Conservation (phyloP, 2,113 vertebrate genomes). For the Prolemur simus region DNA sequence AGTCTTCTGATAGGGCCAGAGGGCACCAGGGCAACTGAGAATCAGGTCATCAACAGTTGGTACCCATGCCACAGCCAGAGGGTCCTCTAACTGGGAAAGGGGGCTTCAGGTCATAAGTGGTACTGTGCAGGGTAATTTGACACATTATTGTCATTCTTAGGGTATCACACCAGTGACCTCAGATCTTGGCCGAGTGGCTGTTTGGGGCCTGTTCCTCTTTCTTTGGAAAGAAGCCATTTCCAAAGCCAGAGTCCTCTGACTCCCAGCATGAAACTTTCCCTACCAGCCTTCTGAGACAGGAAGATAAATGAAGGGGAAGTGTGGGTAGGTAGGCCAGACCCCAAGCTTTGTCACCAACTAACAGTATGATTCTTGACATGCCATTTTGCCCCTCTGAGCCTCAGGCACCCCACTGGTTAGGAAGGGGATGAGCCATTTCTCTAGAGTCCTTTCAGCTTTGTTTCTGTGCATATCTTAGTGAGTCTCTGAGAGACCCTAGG, state of each 20-base stretch:
- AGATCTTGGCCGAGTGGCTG: neutral
- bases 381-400: neutral
- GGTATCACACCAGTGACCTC: neutral
- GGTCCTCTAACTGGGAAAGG: neutral
- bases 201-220: neutral
- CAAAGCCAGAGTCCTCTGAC: neutral
- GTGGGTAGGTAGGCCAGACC: neutral
- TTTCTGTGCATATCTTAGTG: neutral
- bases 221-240: neutral
- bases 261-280: neutral
- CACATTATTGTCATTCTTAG: neutral
- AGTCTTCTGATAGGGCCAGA: neutral
- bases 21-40: neutral
- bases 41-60: neutral
- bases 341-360: neutral
- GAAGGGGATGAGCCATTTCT: neutral
- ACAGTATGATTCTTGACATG: neutral
- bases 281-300: neutral
- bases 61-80: neutral
- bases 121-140: neutral
- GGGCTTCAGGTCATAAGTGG: neutral
- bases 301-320: neutral
- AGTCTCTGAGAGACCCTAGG: neutral
- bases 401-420: neutral
- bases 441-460: neutral